Conservation (phyloP, 2,797 vertebrate genomes). For the Xiphorhynchus erythropygius region DNA sequence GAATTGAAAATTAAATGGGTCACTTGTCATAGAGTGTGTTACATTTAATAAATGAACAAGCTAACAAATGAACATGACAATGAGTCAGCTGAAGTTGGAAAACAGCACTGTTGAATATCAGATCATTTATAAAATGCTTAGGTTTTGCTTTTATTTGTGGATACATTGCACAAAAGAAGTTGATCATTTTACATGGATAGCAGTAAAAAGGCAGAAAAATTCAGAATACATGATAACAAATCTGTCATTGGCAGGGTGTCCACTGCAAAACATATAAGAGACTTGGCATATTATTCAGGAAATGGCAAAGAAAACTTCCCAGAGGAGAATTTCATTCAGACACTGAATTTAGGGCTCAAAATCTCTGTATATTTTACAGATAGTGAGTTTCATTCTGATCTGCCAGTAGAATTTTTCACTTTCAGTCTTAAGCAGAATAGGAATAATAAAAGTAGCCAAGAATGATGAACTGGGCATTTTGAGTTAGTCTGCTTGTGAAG, state of each 20-base stretch:
- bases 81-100: slow-evolving; percentile 49
- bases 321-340: neutral
- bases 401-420: neutral
- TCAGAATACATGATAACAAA: neutral
- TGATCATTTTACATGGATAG: neutral
- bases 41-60: slow-evolving; percentile 37
- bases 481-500: neutral
- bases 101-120: slow-evolving; percentile 31
- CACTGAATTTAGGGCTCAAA: neutral
- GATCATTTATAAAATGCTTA: slow-evolving; percentile 39
- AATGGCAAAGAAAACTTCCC: neutral
- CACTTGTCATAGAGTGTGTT: neutral
- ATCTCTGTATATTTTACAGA: neutral
- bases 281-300: neutral
- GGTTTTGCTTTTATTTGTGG: slow-evolving; percentile 42
- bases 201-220: neutral
- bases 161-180: neutral
- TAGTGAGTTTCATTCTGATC: neutral
- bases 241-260: neutral
- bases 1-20: slow-evolving; percentile 30
- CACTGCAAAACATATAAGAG: neutral
- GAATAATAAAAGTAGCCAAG: neutral
- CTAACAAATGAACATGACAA: slow-evolving; percentile 48
- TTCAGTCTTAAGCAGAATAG: neutral
- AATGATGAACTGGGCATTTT: neutral